A percentile compares a stretch with the other conserved stretches of the same genome.
Conservation (phyloP, 2,888 invertebrate genomes). For the Drosophila differens region DNA sequence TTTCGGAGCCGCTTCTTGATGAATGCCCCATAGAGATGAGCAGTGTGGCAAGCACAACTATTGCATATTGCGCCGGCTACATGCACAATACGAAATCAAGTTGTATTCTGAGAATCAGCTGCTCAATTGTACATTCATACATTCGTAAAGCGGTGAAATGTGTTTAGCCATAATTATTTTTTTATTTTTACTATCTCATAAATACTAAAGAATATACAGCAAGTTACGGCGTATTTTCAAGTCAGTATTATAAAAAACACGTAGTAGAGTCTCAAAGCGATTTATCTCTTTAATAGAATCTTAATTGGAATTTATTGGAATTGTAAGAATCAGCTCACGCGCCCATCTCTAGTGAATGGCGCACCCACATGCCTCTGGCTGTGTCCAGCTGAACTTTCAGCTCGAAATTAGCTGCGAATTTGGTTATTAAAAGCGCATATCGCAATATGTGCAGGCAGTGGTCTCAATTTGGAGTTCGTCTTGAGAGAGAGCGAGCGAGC, state of each 20-base stretch:
- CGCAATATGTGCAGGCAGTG: constrained; percentile 10
- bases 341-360: constrained; percentile 40
- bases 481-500: neutral
- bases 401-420: constrained; percentile 72
- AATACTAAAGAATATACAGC: neutral
- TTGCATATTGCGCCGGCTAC: neutral
- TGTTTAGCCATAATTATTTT: neutral
- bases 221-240: neutral
- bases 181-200: neutral
- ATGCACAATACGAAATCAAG: neutral
- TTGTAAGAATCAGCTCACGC: constrained; percentile 33
- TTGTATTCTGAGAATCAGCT: neutral
- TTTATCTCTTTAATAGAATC: constrained; percentile 7
- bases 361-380: constrained; percentile 65
- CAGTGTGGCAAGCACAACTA: constrained; percentile 1
- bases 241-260: neutral
- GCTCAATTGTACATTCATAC: neutral
- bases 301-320: constrained; percentile 10
- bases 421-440: constrained; percentile 73
- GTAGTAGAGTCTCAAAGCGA: neutral
- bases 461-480: constrained; percentile 4
- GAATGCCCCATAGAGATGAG: constrained; percentile 44
- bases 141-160: neutral
- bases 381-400: constrained; percentile 45
- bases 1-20: constrained; percentile 35